Conservation (phyloP, 64 coral and sea anemone species). For the Stylophora pistillata region DNA sequence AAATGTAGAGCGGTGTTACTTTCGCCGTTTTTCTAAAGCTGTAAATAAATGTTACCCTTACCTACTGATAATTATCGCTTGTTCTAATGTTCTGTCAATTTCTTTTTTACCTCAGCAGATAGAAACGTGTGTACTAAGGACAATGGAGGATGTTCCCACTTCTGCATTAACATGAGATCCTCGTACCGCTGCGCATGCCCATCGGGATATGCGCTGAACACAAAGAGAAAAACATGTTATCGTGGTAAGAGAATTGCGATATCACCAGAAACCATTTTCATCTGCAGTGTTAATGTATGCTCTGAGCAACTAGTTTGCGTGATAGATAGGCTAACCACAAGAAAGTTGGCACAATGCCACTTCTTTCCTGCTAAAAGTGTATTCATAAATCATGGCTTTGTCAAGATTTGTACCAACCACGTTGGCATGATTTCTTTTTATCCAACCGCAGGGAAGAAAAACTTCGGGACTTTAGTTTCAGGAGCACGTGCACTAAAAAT, state of each 20-base stretch:
- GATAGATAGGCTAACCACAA: neutral
- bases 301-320: neutral
- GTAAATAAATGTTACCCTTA: neutral
- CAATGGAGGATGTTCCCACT: conserved; percentile 90
- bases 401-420: neutral
- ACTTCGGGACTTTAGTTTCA: no score
- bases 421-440: no score
- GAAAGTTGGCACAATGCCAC: conserved; percentile 7
- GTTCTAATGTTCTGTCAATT: neutral
- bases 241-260: conserved; percentile 49
- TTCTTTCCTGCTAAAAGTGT: neutral
- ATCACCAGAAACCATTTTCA: neutral
- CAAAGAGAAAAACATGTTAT: conserved; percentile 71
- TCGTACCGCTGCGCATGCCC: conserved; percentile 80
- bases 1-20: neutral
- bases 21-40: no score
- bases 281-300: no score
- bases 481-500: no score
- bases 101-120: conserved; percentile 60
- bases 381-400: conserved; percentile 10
- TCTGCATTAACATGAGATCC: conserved; percentile 74
- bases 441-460: no score
- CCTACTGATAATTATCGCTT: neutral
- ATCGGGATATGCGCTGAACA: conserved; percentile 58
- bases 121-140: conserved; percentile 71